Conservation (phyloP, 1,140 invertebrate species). For the Spodoptera litura region DNA sequence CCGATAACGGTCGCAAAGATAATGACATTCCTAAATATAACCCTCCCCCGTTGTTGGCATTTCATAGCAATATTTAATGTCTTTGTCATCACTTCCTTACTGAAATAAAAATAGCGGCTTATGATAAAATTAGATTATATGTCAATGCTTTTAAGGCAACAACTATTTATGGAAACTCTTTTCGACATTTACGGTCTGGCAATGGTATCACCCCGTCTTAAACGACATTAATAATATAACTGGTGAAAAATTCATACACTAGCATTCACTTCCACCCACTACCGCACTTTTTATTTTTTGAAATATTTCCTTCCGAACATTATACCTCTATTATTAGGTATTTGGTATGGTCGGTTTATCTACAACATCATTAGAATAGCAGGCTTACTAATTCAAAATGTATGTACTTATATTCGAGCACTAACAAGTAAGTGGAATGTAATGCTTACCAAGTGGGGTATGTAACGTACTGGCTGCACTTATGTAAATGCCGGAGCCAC, state of each 20-base stretch:
- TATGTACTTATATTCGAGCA: conserved; percentile 2
- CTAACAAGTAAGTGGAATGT: conserved; percentile 12
- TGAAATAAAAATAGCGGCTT: background rate
- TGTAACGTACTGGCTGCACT: conserved; percentile 29
- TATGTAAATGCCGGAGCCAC: conserved; percentile 26
- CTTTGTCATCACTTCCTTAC: background rate
- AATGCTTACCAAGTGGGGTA: conserved; percentile 19
- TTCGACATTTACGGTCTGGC: too few relatives aligned
- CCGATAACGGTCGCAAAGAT: conserved; percentile 24
- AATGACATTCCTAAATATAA: conserved; percentile 42
- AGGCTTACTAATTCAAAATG: background rate
- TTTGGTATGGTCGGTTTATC: too few relatives aligned
- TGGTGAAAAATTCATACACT: too few relatives aligned
- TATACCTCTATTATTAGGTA: too few relatives aligned
- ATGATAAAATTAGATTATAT: too few relatives aligned
- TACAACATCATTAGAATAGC: background rate
- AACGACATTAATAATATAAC: too few relatives aligned
- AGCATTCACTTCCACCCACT: too few relatives aligned
- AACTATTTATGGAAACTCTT: too few relatives aligned
- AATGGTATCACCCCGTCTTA: background rate
- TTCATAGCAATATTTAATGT: conserved; percentile 16
- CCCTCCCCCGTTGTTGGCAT: conserved; percentile 20
- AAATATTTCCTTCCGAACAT: too few relatives aligned
- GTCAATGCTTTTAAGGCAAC: too few relatives aligned
- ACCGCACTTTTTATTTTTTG: too few relatives aligned